Percentiles rank a stretch among this genome's conserved stretches.
phyloP scores from a whole-genome alignment of 2,888 invertebrate genomes.

The Malacosoma neustria region DNA sequence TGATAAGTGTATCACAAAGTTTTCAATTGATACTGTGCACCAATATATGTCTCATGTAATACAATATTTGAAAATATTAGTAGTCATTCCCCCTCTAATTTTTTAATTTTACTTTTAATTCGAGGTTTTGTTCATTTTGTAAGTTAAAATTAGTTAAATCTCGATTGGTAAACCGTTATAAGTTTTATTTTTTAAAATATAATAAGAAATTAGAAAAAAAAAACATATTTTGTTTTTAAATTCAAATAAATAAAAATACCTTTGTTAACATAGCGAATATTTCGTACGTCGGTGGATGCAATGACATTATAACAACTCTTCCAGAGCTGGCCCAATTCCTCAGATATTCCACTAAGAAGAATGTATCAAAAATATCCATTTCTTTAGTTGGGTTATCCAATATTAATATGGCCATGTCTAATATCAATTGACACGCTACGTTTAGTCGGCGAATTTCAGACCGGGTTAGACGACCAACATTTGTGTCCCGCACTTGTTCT shows the following conservation, averaged over 20 bases:
- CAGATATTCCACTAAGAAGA: conserved; percentile 94
- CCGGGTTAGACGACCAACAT: conserved; percentile 88
- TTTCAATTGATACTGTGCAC: no score
- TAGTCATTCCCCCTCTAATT: no score
- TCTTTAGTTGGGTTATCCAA: conserved; percentile 92
- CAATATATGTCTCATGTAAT: no score
- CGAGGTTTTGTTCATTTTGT: no score
- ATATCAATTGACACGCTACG: conserved; percentile 90
- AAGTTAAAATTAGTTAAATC: no score
- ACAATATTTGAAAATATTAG: no score
- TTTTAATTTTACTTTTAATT: no score
- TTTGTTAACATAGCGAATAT: conserved; percentile 95
- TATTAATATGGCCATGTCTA: conserved; percentile 90
- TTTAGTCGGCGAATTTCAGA: conserved; percentile 91
- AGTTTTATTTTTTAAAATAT: no score
- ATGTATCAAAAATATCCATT: conserved; percentile 96
- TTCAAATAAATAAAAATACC: conserved; percentile 31
- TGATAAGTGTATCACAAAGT: no score
- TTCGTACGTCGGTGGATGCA: conserved; percentile 96
- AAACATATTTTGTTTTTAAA: no score
- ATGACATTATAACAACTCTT: conserved; percentile 90
- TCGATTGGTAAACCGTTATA: no score
- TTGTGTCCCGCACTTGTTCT: conserved; percentile 90
- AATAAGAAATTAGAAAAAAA: no score
- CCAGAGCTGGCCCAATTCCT: conserved; percentile 91